Conservation (phyloP, 2,113 vertebrate genomes). For the Centropus bengalensis region DNA sequence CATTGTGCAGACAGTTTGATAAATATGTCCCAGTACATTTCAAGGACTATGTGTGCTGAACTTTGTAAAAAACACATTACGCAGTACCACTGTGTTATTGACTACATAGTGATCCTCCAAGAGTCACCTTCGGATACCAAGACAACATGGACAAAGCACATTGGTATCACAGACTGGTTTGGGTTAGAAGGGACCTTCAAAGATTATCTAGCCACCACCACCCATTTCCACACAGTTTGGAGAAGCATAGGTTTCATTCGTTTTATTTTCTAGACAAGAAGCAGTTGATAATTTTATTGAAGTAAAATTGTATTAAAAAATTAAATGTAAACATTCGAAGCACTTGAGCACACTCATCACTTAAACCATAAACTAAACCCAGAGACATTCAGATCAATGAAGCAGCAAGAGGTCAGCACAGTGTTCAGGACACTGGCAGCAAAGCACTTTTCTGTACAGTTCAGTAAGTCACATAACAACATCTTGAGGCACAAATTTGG, state of each 20-base stretch:
- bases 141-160: not conserved
- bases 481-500: not conserved
- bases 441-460: not conserved
- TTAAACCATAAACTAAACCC: not conserved
- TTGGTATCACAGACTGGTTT: not conserved
- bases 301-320: not conserved
- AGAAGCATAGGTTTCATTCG: not conserved
- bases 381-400: not conserved
- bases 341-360: not conserved
- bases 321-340: slow-evolving; percentile 14
- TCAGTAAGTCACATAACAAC: not conserved
- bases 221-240: not conserved
- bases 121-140: not conserved
- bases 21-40: not conserved
- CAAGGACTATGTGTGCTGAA: not conserved
- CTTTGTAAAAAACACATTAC: not conserved
- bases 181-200: not conserved
- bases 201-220: not conserved
- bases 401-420: not conserved
- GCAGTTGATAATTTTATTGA: slow-evolving; percentile 37
- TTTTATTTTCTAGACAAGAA: slow-evolving; percentile 62
- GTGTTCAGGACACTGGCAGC: not conserved
- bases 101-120: not conserved
- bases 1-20: not conserved
- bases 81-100: not conserved